phyloP scores from a whole-genome alignment of 2,888 invertebrate species.

The Ptycholaimellus sp. region DNA sequence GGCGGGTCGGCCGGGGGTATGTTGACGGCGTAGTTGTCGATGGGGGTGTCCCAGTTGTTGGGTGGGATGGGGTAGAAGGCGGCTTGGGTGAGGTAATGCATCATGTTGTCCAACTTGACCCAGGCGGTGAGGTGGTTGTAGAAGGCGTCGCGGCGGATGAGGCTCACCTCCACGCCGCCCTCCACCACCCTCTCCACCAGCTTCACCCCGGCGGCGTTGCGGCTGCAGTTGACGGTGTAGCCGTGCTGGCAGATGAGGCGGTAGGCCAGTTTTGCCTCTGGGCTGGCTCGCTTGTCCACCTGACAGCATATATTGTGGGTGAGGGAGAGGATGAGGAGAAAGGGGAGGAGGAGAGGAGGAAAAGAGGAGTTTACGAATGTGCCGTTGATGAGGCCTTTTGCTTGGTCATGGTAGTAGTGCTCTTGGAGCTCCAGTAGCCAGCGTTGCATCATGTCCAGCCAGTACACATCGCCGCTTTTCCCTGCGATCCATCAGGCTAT shows the following conservation, averaged over 20 bases:
- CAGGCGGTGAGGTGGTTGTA: slow-evolving; percentile 93
- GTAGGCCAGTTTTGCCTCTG: slow-evolving; percentile 73
- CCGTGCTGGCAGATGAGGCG: slow-evolving; percentile 43
- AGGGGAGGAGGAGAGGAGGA: too few relatives aligned
- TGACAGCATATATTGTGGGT: too few relatives aligned
- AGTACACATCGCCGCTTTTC: slow-evolving; percentile 51
- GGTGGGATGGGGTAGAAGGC: slow-evolving; percentile 69
- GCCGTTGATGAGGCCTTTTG: slow-evolving; percentile 10
- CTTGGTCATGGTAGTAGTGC: slow-evolving; percentile 12
- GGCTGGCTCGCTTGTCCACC: too few relatives aligned
- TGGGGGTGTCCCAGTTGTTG: slow-evolving; percentile 10
- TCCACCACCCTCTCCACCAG: not conserved
- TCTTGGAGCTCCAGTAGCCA: slow-evolving; percentile 44
- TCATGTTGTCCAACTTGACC: slow-evolving; percentile 69
- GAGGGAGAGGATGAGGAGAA: too few relatives aligned
- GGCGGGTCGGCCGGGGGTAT: slow-evolving; percentile 20
- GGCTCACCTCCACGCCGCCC: slow-evolving; percentile 18
- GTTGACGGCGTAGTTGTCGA: slow-evolving; percentile 7
- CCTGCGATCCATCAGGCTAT: too few relatives aligned
- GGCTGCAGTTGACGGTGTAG: slow-evolving; percentile 2
- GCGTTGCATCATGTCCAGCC: slow-evolving; percentile 73
- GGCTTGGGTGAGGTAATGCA: slow-evolving; percentile 45
- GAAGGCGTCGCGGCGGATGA: slow-evolving; percentile 36
- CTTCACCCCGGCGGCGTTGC: not conserved
- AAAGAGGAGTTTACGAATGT: too few relatives aligned